These are phyloP conservation scores for Peromyscus californicus DNA, from an alignment of 2,113 vertebrate species.

Conservation along the genomic window DNA sequence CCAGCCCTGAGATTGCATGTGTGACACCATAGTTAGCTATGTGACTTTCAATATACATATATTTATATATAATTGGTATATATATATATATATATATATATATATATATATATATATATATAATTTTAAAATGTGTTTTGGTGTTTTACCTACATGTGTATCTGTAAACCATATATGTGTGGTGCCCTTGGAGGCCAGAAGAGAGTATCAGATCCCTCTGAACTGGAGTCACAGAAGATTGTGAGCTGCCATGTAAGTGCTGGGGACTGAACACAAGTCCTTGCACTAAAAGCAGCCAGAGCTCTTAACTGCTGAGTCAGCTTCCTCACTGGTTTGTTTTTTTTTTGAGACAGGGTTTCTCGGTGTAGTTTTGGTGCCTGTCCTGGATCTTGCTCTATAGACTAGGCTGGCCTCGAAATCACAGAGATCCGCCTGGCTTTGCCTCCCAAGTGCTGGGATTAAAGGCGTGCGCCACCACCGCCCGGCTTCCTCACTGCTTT, in stretches of 20 bases:
- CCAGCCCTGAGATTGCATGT: not conserved
- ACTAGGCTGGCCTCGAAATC: too few relatives aligned
- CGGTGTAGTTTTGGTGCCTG: too few relatives aligned
- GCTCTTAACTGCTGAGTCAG: not conserved
- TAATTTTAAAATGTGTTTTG: not conserved
- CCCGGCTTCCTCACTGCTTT: not conserved
- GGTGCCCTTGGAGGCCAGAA: not conserved
- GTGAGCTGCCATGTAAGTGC: not conserved
- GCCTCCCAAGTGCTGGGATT: too few relatives aligned
- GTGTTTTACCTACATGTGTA: not conserved
- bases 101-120: not conserved
- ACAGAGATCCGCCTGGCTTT: too few relatives aligned
- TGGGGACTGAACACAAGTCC: not conserved
- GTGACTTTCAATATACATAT: not conserved
- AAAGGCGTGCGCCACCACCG: too few relatives aligned
- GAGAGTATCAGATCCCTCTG: not conserved
- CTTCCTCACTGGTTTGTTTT: not conserved
- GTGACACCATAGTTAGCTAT: too few relatives aligned
- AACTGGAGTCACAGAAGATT: not conserved
- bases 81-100: not conserved
- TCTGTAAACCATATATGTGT: not conserved
- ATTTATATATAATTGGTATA: not conserved
- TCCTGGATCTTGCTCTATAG: too few relatives aligned
- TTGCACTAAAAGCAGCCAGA: not conserved
- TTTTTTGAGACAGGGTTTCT: too few relatives aligned